Conservation (phyloP, 2,888 invertebrate genomes). For the Galerucella calmariensis region DNA sequence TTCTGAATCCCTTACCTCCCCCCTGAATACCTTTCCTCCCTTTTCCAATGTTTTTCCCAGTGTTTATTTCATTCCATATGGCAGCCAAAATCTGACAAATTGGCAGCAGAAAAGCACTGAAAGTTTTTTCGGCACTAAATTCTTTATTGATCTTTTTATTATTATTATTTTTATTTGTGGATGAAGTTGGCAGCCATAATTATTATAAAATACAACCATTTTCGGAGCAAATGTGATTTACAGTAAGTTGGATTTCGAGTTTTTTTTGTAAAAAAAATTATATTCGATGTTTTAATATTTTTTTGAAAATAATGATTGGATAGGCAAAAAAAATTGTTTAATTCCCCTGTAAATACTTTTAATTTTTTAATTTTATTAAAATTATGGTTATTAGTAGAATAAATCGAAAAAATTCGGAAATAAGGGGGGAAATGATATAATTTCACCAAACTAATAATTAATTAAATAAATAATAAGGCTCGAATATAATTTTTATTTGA, state of each 20-base stretch:
- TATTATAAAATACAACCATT: slow-evolving; percentile 33
- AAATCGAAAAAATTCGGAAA: no score
- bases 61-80: slow-evolving; percentile 52
- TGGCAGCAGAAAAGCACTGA: slow-evolving; percentile 53
- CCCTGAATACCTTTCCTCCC: no score
- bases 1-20: slow-evolving; percentile 38
- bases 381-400: no score
- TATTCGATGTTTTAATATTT: slow-evolving; percentile 56
- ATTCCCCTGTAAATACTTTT: no score
- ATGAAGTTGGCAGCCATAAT: slow-evolving; percentile 42
- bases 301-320: no score
- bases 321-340: no score
- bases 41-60: not conserved
- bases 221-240: slow-evolving; percentile 29
- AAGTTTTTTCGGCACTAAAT: slow-evolving; percentile 49
- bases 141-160: slow-evolving; percentile 24
- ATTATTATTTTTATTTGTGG: slow-evolving; percentile 30
- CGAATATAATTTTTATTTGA: not conserved
- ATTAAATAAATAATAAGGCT: no score
- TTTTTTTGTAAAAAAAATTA: slow-evolving; percentile 42
- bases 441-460: no score
- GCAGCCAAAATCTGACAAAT: slow-evolving; percentile 54
- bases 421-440: no score
- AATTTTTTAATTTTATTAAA: no score
- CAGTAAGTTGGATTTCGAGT: slow-evolving; percentile 1